phyloP scores from a whole-genome alignment of 2,113 vertebrate genomes.

The Chaenocephalus aceratus region DNA sequence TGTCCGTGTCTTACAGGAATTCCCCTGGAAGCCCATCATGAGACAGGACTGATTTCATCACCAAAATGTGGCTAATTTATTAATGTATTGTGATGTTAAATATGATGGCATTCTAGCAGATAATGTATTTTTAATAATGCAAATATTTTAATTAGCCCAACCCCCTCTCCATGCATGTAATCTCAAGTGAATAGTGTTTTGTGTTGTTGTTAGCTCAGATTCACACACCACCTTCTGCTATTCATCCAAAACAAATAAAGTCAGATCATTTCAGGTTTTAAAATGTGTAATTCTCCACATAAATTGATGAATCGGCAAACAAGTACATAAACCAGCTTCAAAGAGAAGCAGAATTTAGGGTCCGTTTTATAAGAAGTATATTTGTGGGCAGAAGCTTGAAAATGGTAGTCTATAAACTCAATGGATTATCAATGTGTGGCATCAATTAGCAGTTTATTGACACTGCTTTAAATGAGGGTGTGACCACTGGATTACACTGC shows the following conservation, averaged over 20 bases:
- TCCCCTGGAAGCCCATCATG: constrained; percentile 27
- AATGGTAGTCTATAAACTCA: constrained; percentile 1
- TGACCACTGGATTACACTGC: constrained; percentile 36
- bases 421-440: neutral
- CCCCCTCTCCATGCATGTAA: constrained; percentile 59
- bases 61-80: constrained; percentile 57
- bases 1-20: neutral
- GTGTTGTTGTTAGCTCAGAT: constrained; percentile 39
- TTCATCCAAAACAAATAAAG: constrained; percentile 3
- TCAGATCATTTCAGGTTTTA: neutral
- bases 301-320: neutral
- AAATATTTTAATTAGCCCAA: constrained; percentile 74
- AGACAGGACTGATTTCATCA: constrained; percentile 28
- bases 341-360: neutral
- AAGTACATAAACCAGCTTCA: neutral
- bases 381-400: constrained; percentile 4
- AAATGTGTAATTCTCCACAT: neutral
- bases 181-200: constrained; percentile 69
- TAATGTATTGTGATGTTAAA: constrained; percentile 64
- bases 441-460: too few species aligned
- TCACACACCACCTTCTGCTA: constrained; percentile 12
- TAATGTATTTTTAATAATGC: constrained; percentile 79
- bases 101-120: constrained; percentile 57
- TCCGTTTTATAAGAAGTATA: neutral
- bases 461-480: neutral